phyloP scores from a whole-genome alignment of 2,797 vertebrate species.

The Dendrocincla fuliginosa region DNA sequence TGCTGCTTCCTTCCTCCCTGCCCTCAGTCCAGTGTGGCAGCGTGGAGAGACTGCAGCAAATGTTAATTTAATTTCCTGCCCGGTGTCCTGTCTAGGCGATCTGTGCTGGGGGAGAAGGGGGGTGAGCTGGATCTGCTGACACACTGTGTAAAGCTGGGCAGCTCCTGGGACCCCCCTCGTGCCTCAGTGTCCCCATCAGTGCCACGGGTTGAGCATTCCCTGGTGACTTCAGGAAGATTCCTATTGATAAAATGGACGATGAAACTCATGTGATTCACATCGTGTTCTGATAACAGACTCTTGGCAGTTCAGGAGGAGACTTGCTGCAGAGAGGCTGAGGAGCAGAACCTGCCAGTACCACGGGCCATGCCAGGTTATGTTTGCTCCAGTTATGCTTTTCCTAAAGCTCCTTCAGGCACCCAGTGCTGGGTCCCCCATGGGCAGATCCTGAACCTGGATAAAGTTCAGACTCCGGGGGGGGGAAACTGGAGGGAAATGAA shows the following conservation, averaged over 20 bases:
- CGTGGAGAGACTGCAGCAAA: background rate
- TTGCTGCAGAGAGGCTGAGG: background rate
- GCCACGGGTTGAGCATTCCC: accelerated
- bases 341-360: background rate
- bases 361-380: background rate
- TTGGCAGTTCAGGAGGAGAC: background rate
- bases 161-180: background rate
- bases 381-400: accelerated
- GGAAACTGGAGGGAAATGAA: background rate
- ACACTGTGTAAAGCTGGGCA: accelerated
- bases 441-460: background rate
- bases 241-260: accelerated
- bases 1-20: background rate
- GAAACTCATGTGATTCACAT: accelerated
- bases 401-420: accelerated
- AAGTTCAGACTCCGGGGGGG: background rate
- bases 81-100: background rate
- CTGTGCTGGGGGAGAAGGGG: background rate
- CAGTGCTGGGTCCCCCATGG: background rate
- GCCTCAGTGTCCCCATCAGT: background rate
- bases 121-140: background rate
- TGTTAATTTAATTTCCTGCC: background rate
- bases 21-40: background rate
- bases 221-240: accelerated
- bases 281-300: background rate